A percentile compares a stretch with the other conserved stretches of the same genome.
phyloP scores from a whole-genome alignment of 2,888 invertebrate species.

The Phengaris arion region DNA sequence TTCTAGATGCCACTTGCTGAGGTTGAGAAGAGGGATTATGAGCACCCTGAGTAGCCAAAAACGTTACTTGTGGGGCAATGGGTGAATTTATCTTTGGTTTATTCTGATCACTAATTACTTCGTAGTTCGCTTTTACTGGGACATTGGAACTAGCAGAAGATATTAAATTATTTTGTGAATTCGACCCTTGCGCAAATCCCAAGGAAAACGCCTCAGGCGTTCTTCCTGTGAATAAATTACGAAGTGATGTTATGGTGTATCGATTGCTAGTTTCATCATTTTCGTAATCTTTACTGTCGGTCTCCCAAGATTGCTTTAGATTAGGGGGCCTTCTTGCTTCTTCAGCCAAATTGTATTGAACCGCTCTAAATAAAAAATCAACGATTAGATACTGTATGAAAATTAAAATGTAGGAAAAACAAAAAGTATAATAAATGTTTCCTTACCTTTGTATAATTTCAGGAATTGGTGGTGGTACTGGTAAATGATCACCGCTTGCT shows the following conservation, averaged over 20 bases:
- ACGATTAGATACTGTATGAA: constrained; percentile 2
- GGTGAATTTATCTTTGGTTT: constrained; percentile 56
- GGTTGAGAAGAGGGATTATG: constrained; percentile 56
- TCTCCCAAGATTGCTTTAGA: constrained; percentile 59
- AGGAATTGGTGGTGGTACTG: constrained; percentile 87
- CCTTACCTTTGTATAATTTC: constrained; percentile 81
- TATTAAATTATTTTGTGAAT: constrained; percentile 57
- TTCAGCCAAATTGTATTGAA: constrained; percentile 73
- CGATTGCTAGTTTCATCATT: constrained; percentile 51
- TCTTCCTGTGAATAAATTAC: constrained; percentile 67
- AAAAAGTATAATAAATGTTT: background rate
- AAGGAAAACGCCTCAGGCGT: constrained; percentile 73
- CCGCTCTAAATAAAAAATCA: constrained; percentile 52
- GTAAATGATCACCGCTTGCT: constrained; percentile 87
- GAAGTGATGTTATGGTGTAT: constrained; percentile 48
- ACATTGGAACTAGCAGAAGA: constrained; percentile 56
- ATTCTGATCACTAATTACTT: constrained; percentile 55
- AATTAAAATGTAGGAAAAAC: background rate
- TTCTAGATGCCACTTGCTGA: constrained; percentile 56
- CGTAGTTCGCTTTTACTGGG: constrained; percentile 55
- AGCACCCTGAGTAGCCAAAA: constrained; percentile 72
- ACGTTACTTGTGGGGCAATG: constrained; percentile 72
- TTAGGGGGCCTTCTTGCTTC: constrained; percentile 68
- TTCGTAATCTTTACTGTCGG: constrained; percentile 55
- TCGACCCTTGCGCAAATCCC: constrained; percentile 54